Percentiles rank a stretch among this genome's conserved stretches.
These are phyloP conservation scores for Antheraea yamamai DNA, from an alignment of 2,888 invertebrate species.

Conservation along the genomic window DNA sequence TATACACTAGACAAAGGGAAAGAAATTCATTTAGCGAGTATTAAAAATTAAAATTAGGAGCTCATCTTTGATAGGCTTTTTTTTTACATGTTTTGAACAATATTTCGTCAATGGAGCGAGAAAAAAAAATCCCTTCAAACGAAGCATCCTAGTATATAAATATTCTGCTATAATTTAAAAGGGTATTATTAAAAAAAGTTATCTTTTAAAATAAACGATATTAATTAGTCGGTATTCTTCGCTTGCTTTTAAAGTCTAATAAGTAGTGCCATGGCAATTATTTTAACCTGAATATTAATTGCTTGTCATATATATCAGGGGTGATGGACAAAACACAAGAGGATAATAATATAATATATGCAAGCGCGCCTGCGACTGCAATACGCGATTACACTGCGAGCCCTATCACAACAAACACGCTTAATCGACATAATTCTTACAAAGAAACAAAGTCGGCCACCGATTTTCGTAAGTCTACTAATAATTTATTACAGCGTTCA, in stretches of 20 bases:
- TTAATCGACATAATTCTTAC: slow-evolving; percentile 76
- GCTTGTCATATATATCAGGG: slow-evolving; percentile 50
- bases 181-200: too few species aligned
- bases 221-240: neutral
- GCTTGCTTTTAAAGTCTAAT: neutral
- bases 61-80: too few species aligned
- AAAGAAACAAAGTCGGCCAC: slow-evolving; percentile 71
- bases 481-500: neutral
- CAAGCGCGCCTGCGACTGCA: slow-evolving; percentile 45
- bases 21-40: too few species aligned
- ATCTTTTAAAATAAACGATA: neutral
- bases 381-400: slow-evolving; percentile 61
- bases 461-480: slow-evolving; percentile 61
- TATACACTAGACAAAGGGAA: too few species aligned
- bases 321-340: slow-evolving; percentile 64
- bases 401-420: slow-evolving; percentile 53
- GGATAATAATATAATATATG: slow-evolving; percentile 47
- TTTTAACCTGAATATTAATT: slow-evolving; percentile 7
- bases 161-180: too few species aligned
- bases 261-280: neutral
- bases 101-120: too few species aligned
- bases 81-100: too few species aligned
- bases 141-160: too few species aligned
- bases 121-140: too few species aligned
- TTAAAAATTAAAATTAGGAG: too few species aligned